Base-by-base conservation (phyloP, 2,113 vertebrate genomes). In the Scophthalmus maximus region DNA sequence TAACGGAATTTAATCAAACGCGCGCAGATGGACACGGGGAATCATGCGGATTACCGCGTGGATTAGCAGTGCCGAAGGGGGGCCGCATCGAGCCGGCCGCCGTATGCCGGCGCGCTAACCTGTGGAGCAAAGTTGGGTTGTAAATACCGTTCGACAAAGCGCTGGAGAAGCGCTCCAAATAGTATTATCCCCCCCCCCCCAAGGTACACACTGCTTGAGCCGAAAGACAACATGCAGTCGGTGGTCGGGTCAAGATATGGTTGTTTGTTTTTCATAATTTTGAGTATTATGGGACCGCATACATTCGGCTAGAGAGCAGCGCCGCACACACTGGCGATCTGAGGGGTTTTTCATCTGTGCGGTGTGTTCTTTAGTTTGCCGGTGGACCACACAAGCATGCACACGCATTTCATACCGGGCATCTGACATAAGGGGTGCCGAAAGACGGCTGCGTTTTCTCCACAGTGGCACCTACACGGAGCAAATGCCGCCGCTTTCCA, bases 1-100 rank as follows among this genome's bases (percentile, higher is more conserved):
- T 53, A 73, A 69, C 57, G 51, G 49, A 78, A 86, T 84, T n/a
- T 75, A 72, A 50, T 69, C 53, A 76, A 62, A 68, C 50, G 62
- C 49, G 61, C 6, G 50, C 78, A 84, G 67, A 84, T 68, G 81
- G 79, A 78, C 64, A 57, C 23, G 53, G 29, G 40, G 40, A 75
- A 44, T 77, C 40, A 57, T 79, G 84, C 63, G 82, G 68, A 81
- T 69, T 80, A 82, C 69, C 42, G 25, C 30, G 6, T 52, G 56
- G 52, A 82, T 7, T 58, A 67, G 55, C 38, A 15, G 25, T 8
- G 20, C 38, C 61, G 69, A 80, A 65, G 32, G 9, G n/a, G 58
- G 53, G 46, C 38, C 38, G 25, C n/a, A n/a, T 68, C 52, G 66
- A 65, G 38, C 30, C 61, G 20, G 57, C 20, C 29, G 30, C 30